Evolutionary conservation across 2,888 invertebrate species (phyloP), one percentile per base, ranked within the genome.

Genomic region (Phaonia tiefii): DNA sequence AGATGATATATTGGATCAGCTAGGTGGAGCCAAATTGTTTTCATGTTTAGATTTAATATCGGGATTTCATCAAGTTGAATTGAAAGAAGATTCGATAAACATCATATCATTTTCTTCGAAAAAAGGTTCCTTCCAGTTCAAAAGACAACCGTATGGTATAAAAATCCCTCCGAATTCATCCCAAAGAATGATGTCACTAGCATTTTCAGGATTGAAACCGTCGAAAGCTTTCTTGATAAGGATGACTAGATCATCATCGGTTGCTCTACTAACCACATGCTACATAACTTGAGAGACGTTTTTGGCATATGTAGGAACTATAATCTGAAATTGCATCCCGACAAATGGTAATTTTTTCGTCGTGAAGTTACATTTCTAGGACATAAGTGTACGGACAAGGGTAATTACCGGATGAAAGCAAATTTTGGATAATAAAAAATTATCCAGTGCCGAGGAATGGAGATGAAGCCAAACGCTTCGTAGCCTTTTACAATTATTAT

Each of bases 131-230:
- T 44, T 44, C 2, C 44, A 13, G 2, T 44, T 44, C 13, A 44
- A 44, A 44, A 44, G 44, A 44, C 13, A 8, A 44, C 44, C 44
- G 10, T 44, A 44, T 44, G 44, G 44, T 13, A 69, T 85, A 20
- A 78, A 75, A 15, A 79, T 84, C 1, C 81, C 83, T 39, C 84
- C 84, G 5, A 83, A 82, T 46, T 84, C 84, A 51, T 86, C 86
- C 56, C 77, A 77, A 10, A 49, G 49, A 17, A 49, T 49, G 49
- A 49, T 49, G 49, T 17, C 49, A 2, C 8, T 49, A 17, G 49
- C 49, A 49, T 49, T 49, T 49, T 49, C 49, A 17, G 49, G 49
- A 17, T 22, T 20, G 8, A n/a, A 10, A 11, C 44, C 10, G 13
- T 5, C 10, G 2, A 4, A 44, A n/a, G 44, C 44, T 13, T 44